Conservation (phyloP, 2,888 invertebrate genomes). For the Cyrtodaria siliqua region DNA sequence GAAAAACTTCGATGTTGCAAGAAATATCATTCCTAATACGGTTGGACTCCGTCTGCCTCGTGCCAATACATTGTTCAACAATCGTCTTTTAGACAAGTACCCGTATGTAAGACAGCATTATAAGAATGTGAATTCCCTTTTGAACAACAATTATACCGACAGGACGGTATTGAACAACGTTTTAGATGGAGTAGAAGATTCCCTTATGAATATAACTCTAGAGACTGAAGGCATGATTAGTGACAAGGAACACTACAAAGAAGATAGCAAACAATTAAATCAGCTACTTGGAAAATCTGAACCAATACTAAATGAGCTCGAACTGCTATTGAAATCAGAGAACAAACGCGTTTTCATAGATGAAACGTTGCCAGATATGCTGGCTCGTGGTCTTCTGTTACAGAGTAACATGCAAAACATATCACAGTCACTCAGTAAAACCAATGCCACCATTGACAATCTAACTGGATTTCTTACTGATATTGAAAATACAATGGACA, state of each 20-base stretch:
- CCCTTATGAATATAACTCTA: neutral
- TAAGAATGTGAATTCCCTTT: neutral
- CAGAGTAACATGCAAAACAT: neutral
- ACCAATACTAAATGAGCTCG: slow-evolving; percentile 8
- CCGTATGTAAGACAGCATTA: slow-evolving; percentile 6
- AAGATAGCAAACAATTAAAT: neutral
- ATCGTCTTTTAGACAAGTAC: slow-evolving; percentile 26
- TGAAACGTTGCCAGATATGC: slow-evolving; percentile 1
- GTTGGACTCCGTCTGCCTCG: slow-evolving; percentile 31
- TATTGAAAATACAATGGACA: no score
- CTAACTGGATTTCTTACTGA: no score
- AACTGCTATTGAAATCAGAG: slow-evolving; percentile 10
- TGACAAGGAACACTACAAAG: neutral
- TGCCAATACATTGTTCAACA: slow-evolving; percentile 22
- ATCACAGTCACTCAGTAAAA: no score
- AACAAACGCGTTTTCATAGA: slow-evolving; percentile 13
- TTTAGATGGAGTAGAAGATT: slow-evolving; percentile 1
- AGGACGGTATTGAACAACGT: neutral
- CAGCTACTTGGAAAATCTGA: slow-evolving; percentile 9
- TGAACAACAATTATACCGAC: slow-evolving; percentile 1
- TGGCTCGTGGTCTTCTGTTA: neutral
- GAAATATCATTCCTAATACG: slow-evolving; percentile 13
- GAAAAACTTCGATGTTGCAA: neutral
- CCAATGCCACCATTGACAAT: no score
- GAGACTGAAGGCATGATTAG: neutral